Percentiles rank a stretch among this genome's conserved stretches.
Conservation (phyloP, 35 echinoderm and acorn worm genomes). For the Ophiothrix spiculata region DNA sequence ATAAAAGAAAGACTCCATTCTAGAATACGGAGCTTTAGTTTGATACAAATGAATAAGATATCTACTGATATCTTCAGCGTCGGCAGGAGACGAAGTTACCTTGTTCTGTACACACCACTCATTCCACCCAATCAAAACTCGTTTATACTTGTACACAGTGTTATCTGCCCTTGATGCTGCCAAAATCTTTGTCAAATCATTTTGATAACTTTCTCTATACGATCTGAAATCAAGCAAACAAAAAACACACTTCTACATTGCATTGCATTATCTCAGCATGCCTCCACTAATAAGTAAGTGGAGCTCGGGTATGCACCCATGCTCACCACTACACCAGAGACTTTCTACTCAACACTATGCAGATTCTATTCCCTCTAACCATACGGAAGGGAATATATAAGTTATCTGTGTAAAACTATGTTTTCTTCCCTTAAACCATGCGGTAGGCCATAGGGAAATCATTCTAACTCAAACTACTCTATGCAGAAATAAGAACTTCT, state of each 20-base stretch:
- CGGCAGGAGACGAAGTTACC: neutral
- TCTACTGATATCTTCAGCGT: neutral
- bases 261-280: neutral
- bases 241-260: neutral
- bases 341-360: neutral
- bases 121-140: neutral
- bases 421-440: neutral
- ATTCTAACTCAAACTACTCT: no score
- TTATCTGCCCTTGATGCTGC: constrained; percentile 14
- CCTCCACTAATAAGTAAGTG: neutral
- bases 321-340: neutral
- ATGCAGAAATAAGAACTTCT: neutral
- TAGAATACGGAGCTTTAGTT: constrained; percentile 12
- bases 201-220: neutral
- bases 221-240: neutral
- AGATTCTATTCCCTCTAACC: neutral
- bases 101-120: neutral
- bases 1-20: constrained; percentile 4
- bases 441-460: neutral
- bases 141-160: neutral
- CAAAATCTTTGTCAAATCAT: neutral
- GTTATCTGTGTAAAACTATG: no score
- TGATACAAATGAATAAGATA: neutral
- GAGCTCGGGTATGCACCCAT: neutral
- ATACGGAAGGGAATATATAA: no score